Conservation (phyloP, 2,888 invertebrate species). For the Pharmacophagus antenor region DNA sequence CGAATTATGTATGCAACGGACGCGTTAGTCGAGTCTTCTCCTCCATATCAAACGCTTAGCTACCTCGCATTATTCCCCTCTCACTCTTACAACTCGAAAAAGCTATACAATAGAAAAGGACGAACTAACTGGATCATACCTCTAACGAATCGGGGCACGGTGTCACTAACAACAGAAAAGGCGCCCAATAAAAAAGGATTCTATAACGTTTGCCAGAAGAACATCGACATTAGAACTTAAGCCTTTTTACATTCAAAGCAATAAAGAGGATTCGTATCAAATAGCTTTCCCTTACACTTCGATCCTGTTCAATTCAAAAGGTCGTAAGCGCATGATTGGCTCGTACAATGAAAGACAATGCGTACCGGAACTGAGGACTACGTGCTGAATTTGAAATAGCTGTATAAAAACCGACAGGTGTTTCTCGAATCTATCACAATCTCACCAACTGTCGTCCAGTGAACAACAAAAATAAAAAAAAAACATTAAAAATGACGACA, state of each 20-base stretch:
- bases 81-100: conserved; percentile 42
- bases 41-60: conserved; percentile 68
- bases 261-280: conserved; percentile 70
- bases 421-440: conserved; percentile 76
- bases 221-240: conserved; percentile 50
- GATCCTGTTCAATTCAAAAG: conserved; percentile 53
- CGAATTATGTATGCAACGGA: conserved; percentile 64
- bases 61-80: conserved; percentile 46
- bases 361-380: conserved; percentile 72
- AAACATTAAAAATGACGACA: conserved; percentile 60
- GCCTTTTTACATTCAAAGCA: conserved; percentile 51
- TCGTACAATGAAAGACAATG: conserved; percentile 68
- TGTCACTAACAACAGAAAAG: conserved; percentile 80
- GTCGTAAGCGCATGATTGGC: conserved; percentile 58
- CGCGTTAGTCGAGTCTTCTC: conserved; percentile 55
- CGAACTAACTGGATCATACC: conserved; percentile 59
- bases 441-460: conserved; percentile 66
- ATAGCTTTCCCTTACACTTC: conserved; percentile 78
- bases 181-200: conserved; percentile 47
- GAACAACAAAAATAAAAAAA: conserved; percentile 56
- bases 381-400: conserved; percentile 80
- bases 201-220: conserved; percentile 53
- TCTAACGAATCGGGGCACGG: conserved; percentile 70
- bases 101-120: conserved; percentile 44
- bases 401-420: conserved; percentile 77